A percentile compares a stretch with the other conserved stretches of the same genome.
Conservation (phyloP, 2,888 invertebrate species). For the Candidula unifasciata region DNA sequence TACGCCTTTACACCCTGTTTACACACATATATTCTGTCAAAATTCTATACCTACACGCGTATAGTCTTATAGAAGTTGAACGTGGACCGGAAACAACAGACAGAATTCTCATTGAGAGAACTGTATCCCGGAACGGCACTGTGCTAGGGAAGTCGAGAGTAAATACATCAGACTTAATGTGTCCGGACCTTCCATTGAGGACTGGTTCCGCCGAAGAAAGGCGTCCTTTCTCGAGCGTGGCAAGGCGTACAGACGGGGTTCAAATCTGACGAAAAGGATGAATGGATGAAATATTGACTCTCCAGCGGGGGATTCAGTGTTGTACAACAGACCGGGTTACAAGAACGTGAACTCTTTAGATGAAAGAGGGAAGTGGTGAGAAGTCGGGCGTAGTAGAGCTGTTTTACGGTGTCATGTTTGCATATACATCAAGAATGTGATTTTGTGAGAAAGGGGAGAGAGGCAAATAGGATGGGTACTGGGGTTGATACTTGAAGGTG, state of each 20-base stretch:
- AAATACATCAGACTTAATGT: conserved; percentile 21
- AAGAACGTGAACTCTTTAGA: neutral
- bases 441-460: no score
- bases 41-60: neutral
- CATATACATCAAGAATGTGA: no score
- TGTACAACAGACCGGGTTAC: neutral
- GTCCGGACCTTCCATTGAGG: conserved; percentile 9
- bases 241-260: neutral
- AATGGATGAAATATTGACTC: conserved; percentile 4
- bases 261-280: neutral
- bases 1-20: neutral
- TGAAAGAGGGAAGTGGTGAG: neutral
- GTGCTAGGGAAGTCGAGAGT: conserved; percentile 6
- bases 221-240: neutral
- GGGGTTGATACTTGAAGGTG: no score
- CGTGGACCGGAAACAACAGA: neutral
- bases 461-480: no score
- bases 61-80: neutral
- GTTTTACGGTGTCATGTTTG: no score
- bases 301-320: neutral
- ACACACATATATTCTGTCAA: neutral
- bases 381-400: neutral
- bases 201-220: neutral
- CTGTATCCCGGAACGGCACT: neutral
- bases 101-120: neutral